A percentile compares a stretch with the other conserved stretches of the same genome.
Evolutionary conservation across 2,797 vertebrate genomes (phyloP).

Genomic region (Molothrus ater): DNA sequence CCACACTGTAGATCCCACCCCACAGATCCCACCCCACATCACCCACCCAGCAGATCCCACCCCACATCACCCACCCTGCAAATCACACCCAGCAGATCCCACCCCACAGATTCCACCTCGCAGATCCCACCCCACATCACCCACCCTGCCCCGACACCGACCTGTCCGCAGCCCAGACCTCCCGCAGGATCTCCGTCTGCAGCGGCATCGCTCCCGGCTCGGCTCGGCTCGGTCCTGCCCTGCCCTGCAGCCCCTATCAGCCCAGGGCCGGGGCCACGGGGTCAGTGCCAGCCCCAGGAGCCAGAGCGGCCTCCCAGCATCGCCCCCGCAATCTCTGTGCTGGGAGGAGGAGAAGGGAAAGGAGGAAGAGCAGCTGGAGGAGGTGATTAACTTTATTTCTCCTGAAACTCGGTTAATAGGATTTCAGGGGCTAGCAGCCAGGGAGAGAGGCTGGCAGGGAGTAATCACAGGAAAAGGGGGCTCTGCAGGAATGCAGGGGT

Average conservation of each 20-base stretch:
- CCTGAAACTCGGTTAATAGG: constrained; percentile 63
- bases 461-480: neutral
- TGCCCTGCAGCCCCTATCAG: neutral
- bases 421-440: constrained; percentile 25
- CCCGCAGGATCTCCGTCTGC: too few relatives aligned
- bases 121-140: too few relatives aligned
- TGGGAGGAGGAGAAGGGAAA: neutral
- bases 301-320: rapidly evolving
- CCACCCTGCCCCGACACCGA: too few relatives aligned
- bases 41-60: too few relatives aligned
- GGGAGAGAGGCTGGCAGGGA: constrained; percentile 43
- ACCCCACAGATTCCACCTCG: too few relatives aligned
- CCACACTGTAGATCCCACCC: too few relatives aligned
- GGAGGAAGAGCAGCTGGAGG: neutral
- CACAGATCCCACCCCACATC: too few relatives aligned
- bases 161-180: too few relatives aligned
- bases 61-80: too few relatives aligned
- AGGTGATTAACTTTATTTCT: constrained; percentile 61
- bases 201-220: too few relatives aligned
- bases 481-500: rapidly evolving
- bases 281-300: neutral
- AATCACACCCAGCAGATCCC: too few relatives aligned
- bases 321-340: rapidly evolving
- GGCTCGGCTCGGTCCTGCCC: neutral
- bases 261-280: neutral